Evolutionary conservation across 2,888 invertebrate genomes (phyloP), one percentile per base, ranked within the genome.

Genomic region (Xanthia togata): DNA sequence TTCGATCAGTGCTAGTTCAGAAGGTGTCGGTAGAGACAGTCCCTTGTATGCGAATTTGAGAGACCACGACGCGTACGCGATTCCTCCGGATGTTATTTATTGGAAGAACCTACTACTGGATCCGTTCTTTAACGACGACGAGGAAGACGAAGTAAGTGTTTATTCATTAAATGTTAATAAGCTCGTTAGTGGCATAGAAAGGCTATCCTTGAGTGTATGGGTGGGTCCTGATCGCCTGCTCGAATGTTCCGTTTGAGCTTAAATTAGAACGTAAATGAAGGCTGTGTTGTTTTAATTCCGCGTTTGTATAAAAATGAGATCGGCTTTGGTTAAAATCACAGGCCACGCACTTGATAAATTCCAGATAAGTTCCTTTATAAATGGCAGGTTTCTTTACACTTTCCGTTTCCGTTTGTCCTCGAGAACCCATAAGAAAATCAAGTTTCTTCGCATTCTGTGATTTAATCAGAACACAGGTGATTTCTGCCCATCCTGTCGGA

Each of bases 81-180:
- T 96, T 3, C 93, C 96, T 0, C 91, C 96, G 2, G 97, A 97
- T 89, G 97, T 97, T 70, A 94, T 97, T 57, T 94, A 92, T 86
- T 97, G 97, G 97, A 97, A 96, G 93, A 96, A 96, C 82, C 88
- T 94, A 69, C 93, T 97, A 41, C 86, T 95, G 85, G 95, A 96
- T 83, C 96, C 96, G 4, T 96, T 92, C 86, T 96, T 95, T 88
- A 96, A 96, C 73, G 97, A 97, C 72, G 97, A 97, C 71, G 97
- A 97, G 81, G 97, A 97, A 79, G 97, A 97, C 82, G 97, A 96
- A 94, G 97, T 97, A 83, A 94, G 96, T 87, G 70, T 84, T 71
- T 76, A 74, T 73, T 75, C 60, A 89, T 73, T 73, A 38, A 70
- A 81, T 81, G 67, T 57, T 74, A 77, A 86, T 79, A 53, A 64